Conservation (phyloP, 1,140 invertebrate species). For the Sycophaga agraensis region DNA sequence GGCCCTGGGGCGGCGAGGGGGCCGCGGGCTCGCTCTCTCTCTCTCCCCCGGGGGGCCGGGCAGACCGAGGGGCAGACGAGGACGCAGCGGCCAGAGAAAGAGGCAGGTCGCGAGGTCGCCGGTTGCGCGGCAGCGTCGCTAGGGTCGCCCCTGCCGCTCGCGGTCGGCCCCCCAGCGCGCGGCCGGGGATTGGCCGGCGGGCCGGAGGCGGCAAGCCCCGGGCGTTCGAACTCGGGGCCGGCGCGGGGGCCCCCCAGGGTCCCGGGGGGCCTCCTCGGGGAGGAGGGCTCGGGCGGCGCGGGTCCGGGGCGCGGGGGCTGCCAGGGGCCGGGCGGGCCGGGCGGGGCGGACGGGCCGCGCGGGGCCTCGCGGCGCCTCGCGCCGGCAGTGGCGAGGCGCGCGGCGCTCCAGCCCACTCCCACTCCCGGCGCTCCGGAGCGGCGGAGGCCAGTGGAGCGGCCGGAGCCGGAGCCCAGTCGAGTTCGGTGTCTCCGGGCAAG, state of each 20-base stretch:
- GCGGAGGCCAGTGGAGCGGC: slow-evolving; percentile 22
- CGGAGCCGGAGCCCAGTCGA: slow-evolving; percentile 49
- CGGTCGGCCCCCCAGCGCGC: not conserved
- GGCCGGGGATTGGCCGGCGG: not conserved
- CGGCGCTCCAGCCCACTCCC: too few relatives aligned
- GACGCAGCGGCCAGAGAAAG: too few relatives aligned
- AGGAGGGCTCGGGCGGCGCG: too few relatives aligned
- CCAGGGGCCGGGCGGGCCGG: not conserved
- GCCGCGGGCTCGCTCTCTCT: not conserved
- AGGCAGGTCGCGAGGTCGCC: too few relatives aligned
- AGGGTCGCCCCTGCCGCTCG: not conserved
- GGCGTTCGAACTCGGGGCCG: not conserved
- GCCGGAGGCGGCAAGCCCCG: not conserved
- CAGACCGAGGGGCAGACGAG: too few relatives aligned
- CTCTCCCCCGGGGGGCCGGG: too few relatives aligned
- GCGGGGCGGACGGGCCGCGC: not conserved
- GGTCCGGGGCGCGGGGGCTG: not conserved
- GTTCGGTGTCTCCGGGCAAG: slow-evolving; percentile 56
- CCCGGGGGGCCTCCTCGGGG: too few relatives aligned
- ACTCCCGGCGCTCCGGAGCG: slow-evolving; percentile 35
- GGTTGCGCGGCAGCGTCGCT: too few relatives aligned
- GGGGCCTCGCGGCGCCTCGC: slow-evolving; percentile 15
- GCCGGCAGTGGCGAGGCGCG: too few relatives aligned
- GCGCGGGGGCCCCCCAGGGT: too few relatives aligned
- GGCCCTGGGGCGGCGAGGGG: not conserved